Percentiles rank a stretch among this genome's conserved stretches.
These are phyloP conservation scores for Heterotis niloticus DNA, from an alignment of 2,113 vertebrate species.

Conservation along the genomic window DNA sequence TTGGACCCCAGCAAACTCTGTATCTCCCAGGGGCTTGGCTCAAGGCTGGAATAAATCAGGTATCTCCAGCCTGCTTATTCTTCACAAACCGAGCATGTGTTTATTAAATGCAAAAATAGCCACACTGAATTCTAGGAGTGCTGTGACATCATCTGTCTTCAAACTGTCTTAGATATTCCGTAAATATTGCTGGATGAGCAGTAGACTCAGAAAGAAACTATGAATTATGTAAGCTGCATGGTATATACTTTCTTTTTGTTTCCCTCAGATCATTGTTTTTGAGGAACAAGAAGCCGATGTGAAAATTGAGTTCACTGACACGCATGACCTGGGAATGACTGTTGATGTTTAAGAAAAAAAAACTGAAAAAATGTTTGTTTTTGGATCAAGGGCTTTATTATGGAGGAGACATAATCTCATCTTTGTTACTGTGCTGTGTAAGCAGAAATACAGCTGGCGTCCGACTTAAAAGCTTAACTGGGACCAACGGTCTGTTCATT, in stretches of 20 bases:
- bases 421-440: no score
- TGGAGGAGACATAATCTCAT: no score
- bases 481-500: no score
- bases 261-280: slow-evolving; percentile 76
- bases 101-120: background rate
- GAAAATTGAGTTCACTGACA: slow-evolving; percentile 73
- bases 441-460: no score
- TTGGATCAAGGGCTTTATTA: no score
- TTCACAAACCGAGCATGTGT: background rate
- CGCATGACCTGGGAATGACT: slow-evolving; percentile 74
- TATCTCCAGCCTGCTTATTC: slow-evolving; percentile 40
- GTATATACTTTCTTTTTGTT: background rate
- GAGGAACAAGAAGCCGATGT: slow-evolving; percentile 78
- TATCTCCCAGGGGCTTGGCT: slow-evolving; percentile 85
- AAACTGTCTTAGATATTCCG: background rate
- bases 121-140: background rate
- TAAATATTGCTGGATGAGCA: background rate
- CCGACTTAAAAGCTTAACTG: no score
- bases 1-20: slow-evolving; percentile 88
- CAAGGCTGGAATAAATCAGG: slow-evolving; percentile 78
- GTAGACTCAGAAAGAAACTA: background rate
- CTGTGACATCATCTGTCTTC: background rate
- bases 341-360: slow-evolving; percentile 55
- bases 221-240: background rate
- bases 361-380: background rate